Conservation (phyloP, 2,797 vertebrate genomes). For the Neosalanx taihuensis region DNA sequence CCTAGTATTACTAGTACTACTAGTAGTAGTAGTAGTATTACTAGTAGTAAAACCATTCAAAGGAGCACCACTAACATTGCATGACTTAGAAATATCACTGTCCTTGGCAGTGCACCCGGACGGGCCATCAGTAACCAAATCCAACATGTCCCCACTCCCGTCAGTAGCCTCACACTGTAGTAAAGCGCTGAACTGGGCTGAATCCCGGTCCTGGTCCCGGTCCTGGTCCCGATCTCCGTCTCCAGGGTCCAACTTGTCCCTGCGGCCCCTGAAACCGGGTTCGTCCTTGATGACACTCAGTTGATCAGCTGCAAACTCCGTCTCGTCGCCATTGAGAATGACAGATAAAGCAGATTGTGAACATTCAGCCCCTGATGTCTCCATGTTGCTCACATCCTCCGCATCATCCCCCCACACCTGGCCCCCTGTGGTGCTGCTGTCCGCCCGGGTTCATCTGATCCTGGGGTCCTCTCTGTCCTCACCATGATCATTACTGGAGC, state of each 20-base stretch:
- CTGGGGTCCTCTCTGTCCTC: neutral
- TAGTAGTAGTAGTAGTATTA: neutral
- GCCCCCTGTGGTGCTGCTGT: neutral
- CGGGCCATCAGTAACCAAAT: conserved; percentile 34
- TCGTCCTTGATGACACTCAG: conserved; percentile 12
- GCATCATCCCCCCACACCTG: conserved; percentile 12
- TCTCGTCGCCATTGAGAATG: conserved; percentile 19
- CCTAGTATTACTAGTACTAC: conserved; percentile 1
- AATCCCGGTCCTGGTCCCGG: neutral
- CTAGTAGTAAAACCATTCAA: conserved; percentile 18
- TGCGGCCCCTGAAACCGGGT: neutral
- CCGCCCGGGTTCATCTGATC: neutral
- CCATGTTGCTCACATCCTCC: conserved; percentile 16
- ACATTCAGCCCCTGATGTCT: conserved; percentile 3
- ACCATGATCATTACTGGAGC: neutral
- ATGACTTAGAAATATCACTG: conserved; percentile 23
- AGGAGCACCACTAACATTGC: conserved; percentile 8
- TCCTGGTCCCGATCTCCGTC: conserved; percentile 1
- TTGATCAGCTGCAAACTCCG: neutral
- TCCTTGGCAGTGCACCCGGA: conserved; percentile 32
- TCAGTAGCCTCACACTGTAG: neutral
- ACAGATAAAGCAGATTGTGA: conserved; percentile 4
- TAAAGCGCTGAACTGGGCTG: neutral
- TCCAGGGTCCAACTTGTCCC: neutral
- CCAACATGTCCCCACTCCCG: conserved; percentile 30